Conservation (phyloP, 2,888 invertebrate species). For the Sisyra terminalis region DNA sequence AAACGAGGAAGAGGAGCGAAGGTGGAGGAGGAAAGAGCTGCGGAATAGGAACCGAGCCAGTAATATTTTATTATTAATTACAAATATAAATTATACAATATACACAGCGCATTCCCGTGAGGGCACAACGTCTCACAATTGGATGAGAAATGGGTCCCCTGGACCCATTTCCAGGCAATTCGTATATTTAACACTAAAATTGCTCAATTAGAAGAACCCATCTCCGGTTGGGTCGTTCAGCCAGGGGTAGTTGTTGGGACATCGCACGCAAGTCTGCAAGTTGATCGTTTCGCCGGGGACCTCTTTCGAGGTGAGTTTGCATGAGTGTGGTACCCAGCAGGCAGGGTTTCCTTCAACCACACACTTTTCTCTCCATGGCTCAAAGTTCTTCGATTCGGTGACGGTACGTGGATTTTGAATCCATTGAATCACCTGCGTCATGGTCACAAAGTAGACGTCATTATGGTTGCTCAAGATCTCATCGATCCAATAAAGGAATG, state of each 20-base stretch:
- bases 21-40: too few species aligned
- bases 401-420: constrained; percentile 80
- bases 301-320: constrained; percentile 83
- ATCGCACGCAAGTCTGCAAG: constrained; percentile 81
- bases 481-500: constrained; percentile 87
- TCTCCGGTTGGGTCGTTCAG: constrained; percentile 81
- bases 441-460: constrained; percentile 86
- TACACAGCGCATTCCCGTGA: constrained; percentile 1
- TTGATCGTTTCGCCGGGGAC: constrained; percentile 89
- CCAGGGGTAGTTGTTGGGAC: constrained; percentile 93
- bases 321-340: constrained; percentile 80
- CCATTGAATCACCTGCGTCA: constrained; percentile 95
- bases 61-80: too few species aligned
- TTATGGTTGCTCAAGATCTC: constrained; percentile 71
- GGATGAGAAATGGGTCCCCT: background rate
- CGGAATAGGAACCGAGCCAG: too few species aligned
- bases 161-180: background rate
- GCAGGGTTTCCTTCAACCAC: constrained; percentile 66
- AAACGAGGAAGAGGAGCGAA: too few species aligned
- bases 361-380: constrained; percentile 90
- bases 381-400: constrained; percentile 77
- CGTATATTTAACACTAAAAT: constrained; percentile 6
- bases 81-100: background rate
- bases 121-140: constrained; percentile 1
- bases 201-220: constrained; percentile 64